A percentile compares a stretch with the other conserved stretches of the same genome.
Conservation (phyloP, 2,888 invertebrate genomes). For the Ommatoiulus sabulosus region DNA sequence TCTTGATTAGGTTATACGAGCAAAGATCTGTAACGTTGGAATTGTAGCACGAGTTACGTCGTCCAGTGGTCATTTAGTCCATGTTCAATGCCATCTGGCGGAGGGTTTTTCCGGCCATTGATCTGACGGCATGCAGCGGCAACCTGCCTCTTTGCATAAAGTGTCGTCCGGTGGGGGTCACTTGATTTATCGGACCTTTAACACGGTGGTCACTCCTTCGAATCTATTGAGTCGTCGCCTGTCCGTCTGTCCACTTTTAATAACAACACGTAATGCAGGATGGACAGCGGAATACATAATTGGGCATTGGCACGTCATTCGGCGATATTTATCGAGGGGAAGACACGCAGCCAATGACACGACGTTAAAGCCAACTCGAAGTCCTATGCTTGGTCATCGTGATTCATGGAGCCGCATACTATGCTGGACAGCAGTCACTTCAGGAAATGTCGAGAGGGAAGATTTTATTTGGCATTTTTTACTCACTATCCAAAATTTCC, state of each 20-base stretch:
- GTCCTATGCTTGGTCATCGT: neutral
- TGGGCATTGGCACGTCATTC: neutral
- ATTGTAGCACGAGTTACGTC: too few relatives aligned
- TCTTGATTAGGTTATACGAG: too few relatives aligned
- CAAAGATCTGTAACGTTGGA: too few relatives aligned
- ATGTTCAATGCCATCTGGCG: too few relatives aligned
- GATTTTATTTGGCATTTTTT: neutral
- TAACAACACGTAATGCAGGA: neutral
- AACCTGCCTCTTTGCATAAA: neutral
- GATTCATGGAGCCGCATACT: neutral
- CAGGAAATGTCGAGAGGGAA: neutral
- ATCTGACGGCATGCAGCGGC: neutral
- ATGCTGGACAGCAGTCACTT: neutral
- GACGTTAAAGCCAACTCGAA: neutral
- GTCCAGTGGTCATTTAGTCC: too few relatives aligned
- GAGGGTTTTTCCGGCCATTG: neutral
- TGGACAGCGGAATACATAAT: slow-evolving; percentile 36
- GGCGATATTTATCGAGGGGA: slow-evolving; percentile 18
- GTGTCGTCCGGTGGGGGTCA: neutral
- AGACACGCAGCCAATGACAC: neutral
- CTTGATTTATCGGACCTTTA: slow-evolving; percentile 33
- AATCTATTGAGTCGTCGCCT: slow-evolving; percentile 40
- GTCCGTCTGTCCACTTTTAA: slow-evolving; percentile 40
- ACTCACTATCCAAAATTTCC: neutral
- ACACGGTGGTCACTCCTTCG: neutral